Conservation (phyloP, 1,140 invertebrate species). For the Bombus terrestris region DNA sequence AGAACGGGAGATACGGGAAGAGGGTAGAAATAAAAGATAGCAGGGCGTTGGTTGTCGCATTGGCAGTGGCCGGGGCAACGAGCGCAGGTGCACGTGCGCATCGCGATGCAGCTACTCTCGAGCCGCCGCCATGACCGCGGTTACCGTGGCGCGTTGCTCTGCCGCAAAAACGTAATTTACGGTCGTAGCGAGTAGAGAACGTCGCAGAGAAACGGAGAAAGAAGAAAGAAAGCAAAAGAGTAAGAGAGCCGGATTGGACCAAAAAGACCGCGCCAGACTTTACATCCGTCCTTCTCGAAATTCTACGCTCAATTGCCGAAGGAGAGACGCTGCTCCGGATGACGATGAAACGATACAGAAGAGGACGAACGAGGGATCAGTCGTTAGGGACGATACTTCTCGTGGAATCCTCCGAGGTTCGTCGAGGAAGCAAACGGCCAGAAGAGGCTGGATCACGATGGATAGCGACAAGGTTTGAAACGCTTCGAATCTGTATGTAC, state of each 20-base stretch:
- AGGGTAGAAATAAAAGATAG: neutral
- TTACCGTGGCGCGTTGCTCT: slow-evolving; percentile 32
- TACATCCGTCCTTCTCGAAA: slow-evolving; percentile 35
- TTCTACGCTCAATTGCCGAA: slow-evolving; percentile 38
- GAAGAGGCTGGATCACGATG: neutral
- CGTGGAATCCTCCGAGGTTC: slow-evolving; percentile 20
- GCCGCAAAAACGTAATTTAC: slow-evolving; percentile 78
- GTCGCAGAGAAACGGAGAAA: neutral
- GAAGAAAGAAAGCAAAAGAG: neutral
- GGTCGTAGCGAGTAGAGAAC: slow-evolving; percentile 55
- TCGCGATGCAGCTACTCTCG: slow-evolving; percentile 47
- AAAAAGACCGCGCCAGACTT: neutral
- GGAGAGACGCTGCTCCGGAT: neutral
- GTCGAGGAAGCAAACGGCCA: neutral
- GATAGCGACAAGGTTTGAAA: neutral
- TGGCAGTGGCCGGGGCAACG: slow-evolving; percentile 36
- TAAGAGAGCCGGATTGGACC: neutral
- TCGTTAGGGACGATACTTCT: slow-evolving; percentile 27
- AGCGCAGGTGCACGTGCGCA: slow-evolving; percentile 53
- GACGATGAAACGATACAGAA: slow-evolving; percentile 1
- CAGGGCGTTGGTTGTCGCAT: slow-evolving; percentile 62
- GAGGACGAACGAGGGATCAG: slow-evolving; percentile 2
- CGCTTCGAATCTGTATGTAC: neutral
- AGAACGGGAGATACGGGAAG: fast-evolving
- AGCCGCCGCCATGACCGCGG: slow-evolving; percentile 40